These are phyloP conservation scores for Dipus sagitta DNA, from an alignment of 2,797 vertebrate genomes.

Conservation along the genomic window DNA sequence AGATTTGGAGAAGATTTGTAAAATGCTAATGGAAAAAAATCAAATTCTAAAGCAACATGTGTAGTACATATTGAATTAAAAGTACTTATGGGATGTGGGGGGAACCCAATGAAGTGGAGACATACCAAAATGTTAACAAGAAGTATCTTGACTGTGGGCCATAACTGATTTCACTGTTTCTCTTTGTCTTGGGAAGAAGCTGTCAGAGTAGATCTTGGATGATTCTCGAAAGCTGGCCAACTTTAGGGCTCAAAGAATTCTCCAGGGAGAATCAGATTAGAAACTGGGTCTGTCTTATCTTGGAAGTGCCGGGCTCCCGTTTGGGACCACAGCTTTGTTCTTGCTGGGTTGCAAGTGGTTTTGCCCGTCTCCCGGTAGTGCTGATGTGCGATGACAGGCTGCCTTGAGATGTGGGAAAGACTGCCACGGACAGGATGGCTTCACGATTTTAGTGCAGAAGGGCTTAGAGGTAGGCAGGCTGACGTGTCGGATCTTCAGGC, in stretches of 20 bases:
- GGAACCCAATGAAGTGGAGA: not conserved
- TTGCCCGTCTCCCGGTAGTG: not conserved
- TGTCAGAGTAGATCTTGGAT: not conserved
- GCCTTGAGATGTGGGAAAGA: not conserved
- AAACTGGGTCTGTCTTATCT: not conserved
- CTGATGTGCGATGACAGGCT: not conserved
- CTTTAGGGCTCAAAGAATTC: slow-evolving; percentile 6
- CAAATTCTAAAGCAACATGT: slow-evolving; percentile 5
- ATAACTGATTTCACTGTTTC: not conserved
- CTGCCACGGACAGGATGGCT: not conserved
- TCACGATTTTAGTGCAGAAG: not conserved
- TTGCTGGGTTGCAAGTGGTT: not conserved
- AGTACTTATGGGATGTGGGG: not conserved
- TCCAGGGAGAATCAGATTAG: not conserved
- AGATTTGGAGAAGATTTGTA: not conserved
- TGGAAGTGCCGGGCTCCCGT: not conserved
- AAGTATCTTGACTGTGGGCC: not conserved
- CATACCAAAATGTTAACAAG: not conserved
- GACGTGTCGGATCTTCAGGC: not conserved
- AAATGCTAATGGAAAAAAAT: not conserved
- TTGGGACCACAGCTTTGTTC: not conserved
- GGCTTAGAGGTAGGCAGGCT: not conserved
- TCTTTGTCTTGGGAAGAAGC: slow-evolving; percentile 33
- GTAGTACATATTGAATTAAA: not conserved
- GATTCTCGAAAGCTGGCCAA: not conserved